A percentile compares a stretch with the other conserved stretches of the same genome.
These are phyloP conservation scores for Melanotaenia boesemani DNA, from an alignment of 2,797 vertebrate species.

Conservation along the genomic window DNA sequence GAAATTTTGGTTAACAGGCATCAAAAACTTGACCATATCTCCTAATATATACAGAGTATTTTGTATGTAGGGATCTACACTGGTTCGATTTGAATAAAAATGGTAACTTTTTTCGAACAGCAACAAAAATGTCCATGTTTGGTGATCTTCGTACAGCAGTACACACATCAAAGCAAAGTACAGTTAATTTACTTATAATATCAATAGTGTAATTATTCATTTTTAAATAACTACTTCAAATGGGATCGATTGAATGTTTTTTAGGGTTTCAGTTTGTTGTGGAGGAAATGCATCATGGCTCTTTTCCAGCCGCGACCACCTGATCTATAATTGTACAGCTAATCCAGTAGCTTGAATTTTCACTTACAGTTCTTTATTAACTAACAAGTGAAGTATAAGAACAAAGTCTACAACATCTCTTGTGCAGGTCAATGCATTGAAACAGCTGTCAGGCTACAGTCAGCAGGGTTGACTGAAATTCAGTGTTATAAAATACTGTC, in stretches of 20 bases:
- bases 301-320: too few relatives aligned
- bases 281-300: slow-evolving; percentile 24
- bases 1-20: background rate
- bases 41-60: rapidly evolving
- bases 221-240: background rate
- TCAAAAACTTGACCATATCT: background rate
- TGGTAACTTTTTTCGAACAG: slow-evolving; percentile 25
- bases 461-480: background rate
- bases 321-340: background rate
- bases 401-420: background rate
- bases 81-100: background rate
- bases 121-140: slow-evolving; percentile 55
- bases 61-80: rapidly evolving
- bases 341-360: background rate
- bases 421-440: background rate
- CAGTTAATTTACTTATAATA: rapidly evolving
- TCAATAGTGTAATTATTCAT: rapidly evolving
- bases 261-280: background rate
- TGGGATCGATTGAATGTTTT: rapidly evolving
- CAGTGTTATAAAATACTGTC: background rate
- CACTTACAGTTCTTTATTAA: background rate
- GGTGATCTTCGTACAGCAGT: slow-evolving; percentile 40
- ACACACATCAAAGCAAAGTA: background rate
- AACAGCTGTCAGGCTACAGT: slow-evolving; percentile 24
- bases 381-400: background rate